Evolutionary conservation across 2,888 invertebrate species (phyloP).

Genomic region (Ariolimax columbianus): DNA sequence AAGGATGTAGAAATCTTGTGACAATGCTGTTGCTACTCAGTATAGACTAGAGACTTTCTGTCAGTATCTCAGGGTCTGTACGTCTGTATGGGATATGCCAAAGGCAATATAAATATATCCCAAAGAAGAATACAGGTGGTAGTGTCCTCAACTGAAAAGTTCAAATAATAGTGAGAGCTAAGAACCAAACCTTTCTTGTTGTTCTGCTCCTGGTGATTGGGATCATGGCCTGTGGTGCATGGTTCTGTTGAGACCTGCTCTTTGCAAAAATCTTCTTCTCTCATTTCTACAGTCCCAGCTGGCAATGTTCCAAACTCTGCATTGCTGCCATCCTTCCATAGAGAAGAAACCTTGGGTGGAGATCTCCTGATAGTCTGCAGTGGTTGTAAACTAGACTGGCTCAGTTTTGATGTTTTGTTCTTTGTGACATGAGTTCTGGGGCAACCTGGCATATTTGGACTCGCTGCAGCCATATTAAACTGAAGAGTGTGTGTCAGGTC

Average conservation of each 20-base stretch:
- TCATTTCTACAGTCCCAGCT: not conserved
- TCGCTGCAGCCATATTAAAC: constrained; percentile 87
- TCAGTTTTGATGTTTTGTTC: not conserved
- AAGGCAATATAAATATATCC: too few relatives aligned
- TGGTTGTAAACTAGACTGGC: not conserved
- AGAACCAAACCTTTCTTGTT: constrained; percentile 14
- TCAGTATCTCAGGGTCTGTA: too few relatives aligned
- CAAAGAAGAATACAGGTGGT: too few relatives aligned
- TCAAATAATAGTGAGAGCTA: not conserved
- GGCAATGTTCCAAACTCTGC: not conserved
- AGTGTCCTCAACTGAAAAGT: too few relatives aligned
- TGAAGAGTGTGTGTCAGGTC: constrained; percentile 96
- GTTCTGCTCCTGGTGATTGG: not conserved
- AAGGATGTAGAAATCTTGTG: too few relatives aligned
- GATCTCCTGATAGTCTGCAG: not conserved
- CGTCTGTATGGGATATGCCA: too few relatives aligned
- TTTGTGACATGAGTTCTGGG: not conserved
- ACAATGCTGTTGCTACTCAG: too few relatives aligned
- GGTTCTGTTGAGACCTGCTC: not conserved
- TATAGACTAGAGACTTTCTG: too few relatives aligned
- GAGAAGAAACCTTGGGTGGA: constrained; percentile 4
- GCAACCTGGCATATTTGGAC: not conserved
- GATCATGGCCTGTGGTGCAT: not conserved
- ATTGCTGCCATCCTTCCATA: constrained; percentile 11
- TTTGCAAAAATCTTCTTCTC: not conserved